Percentiles rank a stretch among this genome's conserved stretches.
Conservation (phyloP, 2,797 vertebrate genomes). For the Graptemys geographica region DNA sequence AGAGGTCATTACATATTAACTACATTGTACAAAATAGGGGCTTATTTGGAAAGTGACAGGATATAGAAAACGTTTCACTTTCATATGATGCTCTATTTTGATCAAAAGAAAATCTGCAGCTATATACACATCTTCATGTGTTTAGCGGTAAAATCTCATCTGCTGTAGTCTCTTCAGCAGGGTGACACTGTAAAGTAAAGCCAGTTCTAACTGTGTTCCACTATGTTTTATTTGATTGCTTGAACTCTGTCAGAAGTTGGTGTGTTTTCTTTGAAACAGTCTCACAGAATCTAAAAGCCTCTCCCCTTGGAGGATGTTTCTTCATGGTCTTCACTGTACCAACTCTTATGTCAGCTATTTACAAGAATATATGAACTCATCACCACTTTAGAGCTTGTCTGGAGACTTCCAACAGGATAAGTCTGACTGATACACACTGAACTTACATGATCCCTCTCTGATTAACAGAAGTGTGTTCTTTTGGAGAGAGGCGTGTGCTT, state of each 20-base stretch:
- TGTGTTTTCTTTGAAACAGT: not conserved
- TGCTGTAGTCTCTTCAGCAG: not conserved
- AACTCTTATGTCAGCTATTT: not conserved
- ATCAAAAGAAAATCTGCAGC: conserved; percentile 26
- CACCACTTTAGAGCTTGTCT: not conserved
- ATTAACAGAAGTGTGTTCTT: conserved; percentile 23
- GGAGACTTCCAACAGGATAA: conserved; percentile 10
- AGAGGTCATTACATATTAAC: conserved; percentile 42
- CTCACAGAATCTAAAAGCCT: not conserved
- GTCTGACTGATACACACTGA: not conserved
- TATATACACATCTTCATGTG: not conserved
- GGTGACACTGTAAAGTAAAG: not conserved
- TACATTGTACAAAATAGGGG: not conserved
- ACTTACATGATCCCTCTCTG: not conserved
- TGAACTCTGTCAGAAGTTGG: not conserved
- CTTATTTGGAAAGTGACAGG: not conserved
- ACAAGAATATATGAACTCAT: not conserved
- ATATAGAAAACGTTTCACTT: not conserved
- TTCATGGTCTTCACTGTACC: not conserved
- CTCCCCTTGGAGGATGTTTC: not conserved
- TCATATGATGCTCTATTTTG: not conserved
- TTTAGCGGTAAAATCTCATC: not conserved
- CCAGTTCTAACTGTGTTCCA: not conserved
- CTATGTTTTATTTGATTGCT: not conserved
- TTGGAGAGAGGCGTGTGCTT: conserved; percentile 49